A percentile compares a stretch with the other conserved stretches of the same genome.
Conservation (phyloP, 2,113 vertebrate species). For the Phalacrocorax aristotelis region DNA sequence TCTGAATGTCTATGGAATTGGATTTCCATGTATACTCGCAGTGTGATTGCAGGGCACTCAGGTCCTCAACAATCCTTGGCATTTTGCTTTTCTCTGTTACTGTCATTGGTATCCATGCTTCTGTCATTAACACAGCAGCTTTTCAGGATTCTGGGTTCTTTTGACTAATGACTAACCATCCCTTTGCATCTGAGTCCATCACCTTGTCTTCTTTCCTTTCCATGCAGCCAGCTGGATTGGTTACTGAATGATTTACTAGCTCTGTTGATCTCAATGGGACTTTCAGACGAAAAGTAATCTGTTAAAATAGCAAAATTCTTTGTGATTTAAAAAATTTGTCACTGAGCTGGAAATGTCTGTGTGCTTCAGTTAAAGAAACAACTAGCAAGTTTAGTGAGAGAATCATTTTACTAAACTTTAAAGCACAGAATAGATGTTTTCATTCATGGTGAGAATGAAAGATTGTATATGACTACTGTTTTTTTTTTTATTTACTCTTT, state of each 20-base stretch:
- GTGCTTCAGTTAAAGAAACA: background rate
- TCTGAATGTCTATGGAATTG: background rate
- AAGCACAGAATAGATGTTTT: background rate
- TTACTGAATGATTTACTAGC: background rate
- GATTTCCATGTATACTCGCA: background rate
- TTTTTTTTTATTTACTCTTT: background rate
- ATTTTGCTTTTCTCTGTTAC: background rate
- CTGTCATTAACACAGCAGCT: background rate
- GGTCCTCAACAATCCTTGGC: background rate
- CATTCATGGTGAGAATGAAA: background rate
- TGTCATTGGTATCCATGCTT: background rate
- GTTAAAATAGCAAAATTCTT: background rate
- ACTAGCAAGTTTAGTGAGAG: background rate
- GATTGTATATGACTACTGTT: background rate
- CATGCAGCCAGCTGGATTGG: background rate
- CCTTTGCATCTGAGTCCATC: background rate
- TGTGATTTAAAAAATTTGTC: background rate
- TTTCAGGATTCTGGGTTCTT: background rate
- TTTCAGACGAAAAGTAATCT: background rate
- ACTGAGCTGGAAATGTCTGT: background rate
- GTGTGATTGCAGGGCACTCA: background rate
- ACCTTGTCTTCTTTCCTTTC: background rate
- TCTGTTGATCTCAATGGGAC: background rate
- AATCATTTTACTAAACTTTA: background rate
- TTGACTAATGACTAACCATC: background rate